phyloP scores from a whole-genome alignment of 2,888 invertebrate species.

The Criorhina ranunculi region DNA sequence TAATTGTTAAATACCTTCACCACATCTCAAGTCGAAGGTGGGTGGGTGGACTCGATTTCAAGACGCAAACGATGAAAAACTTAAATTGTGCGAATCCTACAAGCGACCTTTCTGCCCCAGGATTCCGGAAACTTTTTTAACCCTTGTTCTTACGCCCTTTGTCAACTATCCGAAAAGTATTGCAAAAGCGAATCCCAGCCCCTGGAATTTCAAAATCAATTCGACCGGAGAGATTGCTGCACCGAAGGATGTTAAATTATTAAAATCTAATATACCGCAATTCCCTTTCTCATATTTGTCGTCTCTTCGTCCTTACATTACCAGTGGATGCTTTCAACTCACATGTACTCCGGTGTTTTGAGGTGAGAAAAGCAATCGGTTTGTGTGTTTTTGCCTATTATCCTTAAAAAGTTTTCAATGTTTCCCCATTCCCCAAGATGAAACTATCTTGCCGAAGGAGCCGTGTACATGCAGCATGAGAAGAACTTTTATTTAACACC shows the following conservation, averaged over 20 bases:
- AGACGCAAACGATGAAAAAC: slow-evolving; percentile 6
- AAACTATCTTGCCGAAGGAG: slow-evolving; percentile 41
- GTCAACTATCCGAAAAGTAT: slow-evolving; percentile 52
- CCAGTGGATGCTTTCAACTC: slow-evolving; percentile 19
- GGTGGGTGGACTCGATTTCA: neutral
- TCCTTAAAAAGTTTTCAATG: slow-evolving; percentile 71
- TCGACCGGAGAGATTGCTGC: slow-evolving; percentile 47
- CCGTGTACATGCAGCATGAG: slow-evolving; percentile 56
- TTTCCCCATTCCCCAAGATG: slow-evolving; percentile 15
- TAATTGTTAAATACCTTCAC: slow-evolving; percentile 39
- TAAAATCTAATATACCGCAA: slow-evolving; percentile 73
- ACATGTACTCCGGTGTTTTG: slow-evolving; percentile 62
- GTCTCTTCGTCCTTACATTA: slow-evolving; percentile 38
- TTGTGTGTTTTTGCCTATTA: slow-evolving; percentile 76
- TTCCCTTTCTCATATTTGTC: slow-evolving; percentile 55
- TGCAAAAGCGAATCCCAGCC: slow-evolving; percentile 33
- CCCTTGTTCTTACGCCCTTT: slow-evolving; percentile 14
- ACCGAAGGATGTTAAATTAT: slow-evolving; percentile 66
- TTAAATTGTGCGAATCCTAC: slow-evolving; percentile 25
- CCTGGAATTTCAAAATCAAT: slow-evolving; percentile 60
- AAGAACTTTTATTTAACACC: slow-evolving; percentile 76
- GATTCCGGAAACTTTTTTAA: slow-evolving; percentile 15
- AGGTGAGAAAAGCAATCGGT: slow-evolving; percentile 76
- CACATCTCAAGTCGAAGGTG: slow-evolving; percentile 8
- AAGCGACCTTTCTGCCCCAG: slow-evolving; percentile 18